Evolutionary conservation across 2,113 vertebrate species (phyloP).

Genomic region (Marcusenius ussheri): DNA sequence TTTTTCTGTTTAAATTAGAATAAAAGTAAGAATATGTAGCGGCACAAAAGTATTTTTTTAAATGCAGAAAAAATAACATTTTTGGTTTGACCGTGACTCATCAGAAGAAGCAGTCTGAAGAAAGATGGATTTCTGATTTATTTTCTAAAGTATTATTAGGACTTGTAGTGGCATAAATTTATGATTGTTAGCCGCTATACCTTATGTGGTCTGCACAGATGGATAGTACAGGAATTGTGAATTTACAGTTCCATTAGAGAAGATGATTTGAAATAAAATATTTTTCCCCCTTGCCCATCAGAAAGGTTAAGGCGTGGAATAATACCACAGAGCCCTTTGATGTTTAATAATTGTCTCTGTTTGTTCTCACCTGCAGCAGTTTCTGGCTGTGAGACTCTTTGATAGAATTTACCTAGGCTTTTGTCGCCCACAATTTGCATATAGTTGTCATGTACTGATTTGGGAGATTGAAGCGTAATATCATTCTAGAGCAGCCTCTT

Average conservation of each 20-base stretch:
- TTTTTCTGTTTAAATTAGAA: not conserved
- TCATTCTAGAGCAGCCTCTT: not conserved
- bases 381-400: slow-evolving; percentile 32
- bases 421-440: not conserved
- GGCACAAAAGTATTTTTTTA: not conserved
- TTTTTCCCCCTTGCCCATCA: slow-evolving; percentile 11
- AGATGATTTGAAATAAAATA: not conserved
- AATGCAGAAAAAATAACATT: not conserved
- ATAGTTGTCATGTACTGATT: slow-evolving; percentile 25
- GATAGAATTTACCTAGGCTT: slow-evolving; percentile 32
- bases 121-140: not conserved
- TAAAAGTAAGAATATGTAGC: not conserved
- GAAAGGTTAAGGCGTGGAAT: slow-evolving; percentile 26
- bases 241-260: slow-evolving; percentile 3
- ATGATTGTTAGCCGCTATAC: not conserved
- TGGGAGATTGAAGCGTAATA: slow-evolving; percentile 6
- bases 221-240: not conserved
- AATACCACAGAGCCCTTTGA: slow-evolving; percentile 31
- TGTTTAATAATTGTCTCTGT: slow-evolving; percentile 23
- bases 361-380: slow-evolving; percentile 27
- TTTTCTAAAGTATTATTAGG: not conserved
- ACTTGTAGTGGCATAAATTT: not conserved
- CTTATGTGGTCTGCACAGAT: not conserved
- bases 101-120: not conserved
- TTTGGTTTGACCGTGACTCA: not conserved